Evolutionary conservation across 2,797 vertebrate species (phyloP), one percentile per base, ranked within the genome.

Genomic region (Tadarida brasiliensis): DNA sequence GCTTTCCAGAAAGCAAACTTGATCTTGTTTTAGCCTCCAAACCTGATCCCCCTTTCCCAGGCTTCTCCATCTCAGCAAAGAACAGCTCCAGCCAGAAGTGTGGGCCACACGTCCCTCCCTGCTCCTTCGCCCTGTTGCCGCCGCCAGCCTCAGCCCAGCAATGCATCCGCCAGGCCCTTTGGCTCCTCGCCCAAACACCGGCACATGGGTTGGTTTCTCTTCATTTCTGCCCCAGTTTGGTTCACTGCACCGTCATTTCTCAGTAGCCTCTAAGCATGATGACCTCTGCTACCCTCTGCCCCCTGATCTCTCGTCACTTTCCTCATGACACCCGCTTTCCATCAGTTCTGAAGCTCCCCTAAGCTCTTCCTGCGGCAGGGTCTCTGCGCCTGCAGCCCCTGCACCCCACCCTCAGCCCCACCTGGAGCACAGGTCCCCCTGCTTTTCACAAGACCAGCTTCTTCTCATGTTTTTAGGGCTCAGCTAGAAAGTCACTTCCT

Each of bases 41-140:
- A 68, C 30, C 22, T 5, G n/a, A 35, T 19, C 17, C 20, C 3
- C 20, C 81, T 49, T 57, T 30, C 77, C 78, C 30, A 73, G 47
- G 39, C 44, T 77, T 95, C 68, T 80, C 30, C 30, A 70, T 63
- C 57, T 56, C 61, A 33, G 76, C 51, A 71, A 51, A 73, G 39
- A 56, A 24, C 10, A 87, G 47, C n/a, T 47, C 16, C n/a, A 44
- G 1, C 11, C 11, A 7, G 51, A 85, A 61, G 24, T 0, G 5
- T 3, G 22, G 35, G 44, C 0, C 11, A 7, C 9, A 4, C 7
- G 2, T 5, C 24, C 2, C 2, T 2, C 33, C 16, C 9, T 2
- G 17, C 12, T 44, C 9, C 3, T 5, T 9, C 11, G 68, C 73
- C 44, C 51, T 0, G 3, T 6, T 1, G 14, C 12, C 2, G 17